Base-by-base conservation (phyloP, 1,140 invertebrate genomes). In the Cotesia chilonis region DNA sequence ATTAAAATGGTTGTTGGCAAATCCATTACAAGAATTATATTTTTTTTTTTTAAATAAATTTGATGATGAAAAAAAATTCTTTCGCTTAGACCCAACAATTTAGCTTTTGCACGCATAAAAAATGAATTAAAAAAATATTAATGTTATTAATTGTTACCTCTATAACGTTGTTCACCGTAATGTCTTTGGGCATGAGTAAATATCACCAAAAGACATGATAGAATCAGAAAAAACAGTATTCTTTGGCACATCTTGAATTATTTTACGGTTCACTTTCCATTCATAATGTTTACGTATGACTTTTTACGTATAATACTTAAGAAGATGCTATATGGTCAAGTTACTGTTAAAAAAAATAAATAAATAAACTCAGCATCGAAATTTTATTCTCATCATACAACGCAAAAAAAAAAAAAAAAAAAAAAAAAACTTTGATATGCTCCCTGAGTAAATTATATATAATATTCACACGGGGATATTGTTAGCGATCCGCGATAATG, bases 111-210 rank as follows among this genome's bases (percentile, higher is more conserved):
- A 28, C 28, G 28, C 28, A 28, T 1, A 28, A 28, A 28, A 57
- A 14, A 17, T 12, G 4, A 57, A 57, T 57, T n/a, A 7, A 35
- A 60, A 36, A 60, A 28, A 28, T 28, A 9, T 6, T 28, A 36
- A 60, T 12, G 17, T 64, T 20, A 71, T 71, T 12, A 38, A 72
- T 76, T 57, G 64, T 80, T 81, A 81, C 80, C 80, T 81, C 75
- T 78, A 68, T 63, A 68, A 47, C 51, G 65, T 51, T 37, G 70
- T 64, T 70, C 70, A 64, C 76, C 67, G 6, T 73, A 57, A 57
- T 70, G 52, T 73, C 77, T 67, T 36, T 76, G 74, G 54, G 76
- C 77, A 68, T 78, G 78, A 28, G 76, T 77, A 54, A 79, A 69
- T 60, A 63, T 77, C 66, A 71, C 61, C 52, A 71, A 66, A 68